phyloP scores from a whole-genome alignment of 2,797 vertebrate species.

The Epinephelus coioides region DNA sequence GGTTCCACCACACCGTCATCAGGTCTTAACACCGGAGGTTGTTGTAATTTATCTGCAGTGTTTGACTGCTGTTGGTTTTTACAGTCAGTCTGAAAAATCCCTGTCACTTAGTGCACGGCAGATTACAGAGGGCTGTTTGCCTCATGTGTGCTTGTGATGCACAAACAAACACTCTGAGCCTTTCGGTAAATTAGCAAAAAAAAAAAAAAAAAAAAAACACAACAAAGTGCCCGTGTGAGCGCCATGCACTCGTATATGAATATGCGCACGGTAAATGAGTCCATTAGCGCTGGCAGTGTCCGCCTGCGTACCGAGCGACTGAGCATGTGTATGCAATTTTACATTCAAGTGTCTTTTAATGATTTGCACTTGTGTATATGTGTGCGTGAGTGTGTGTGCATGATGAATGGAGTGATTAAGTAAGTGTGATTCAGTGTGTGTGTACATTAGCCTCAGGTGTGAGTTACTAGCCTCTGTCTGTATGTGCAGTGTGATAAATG shows the following conservation, averaged over 20 bases:
- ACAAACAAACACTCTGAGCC: constrained; percentile 79
- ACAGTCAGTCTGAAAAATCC: constrained; percentile 55
- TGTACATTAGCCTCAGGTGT: constrained; percentile 62
- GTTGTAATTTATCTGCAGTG: constrained; percentile 27
- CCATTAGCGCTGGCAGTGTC: constrained; percentile 67
- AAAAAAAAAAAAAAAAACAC: constrained; percentile 20
- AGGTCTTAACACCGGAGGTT: constrained; percentile 33
- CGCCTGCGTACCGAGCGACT: constrained; percentile 28
- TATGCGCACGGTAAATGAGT: constrained; percentile 70
- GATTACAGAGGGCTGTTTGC: constrained; percentile 71
- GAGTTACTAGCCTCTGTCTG: constrained; percentile 65
- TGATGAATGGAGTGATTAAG: constrained; percentile 54
- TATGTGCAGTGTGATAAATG: constrained; percentile 67
- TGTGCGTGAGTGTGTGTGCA: constrained; percentile 30
- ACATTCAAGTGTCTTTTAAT: constrained; percentile 70
- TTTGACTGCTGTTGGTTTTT: constrained; percentile 53
- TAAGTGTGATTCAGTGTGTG: constrained; percentile 52
- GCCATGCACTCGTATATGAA: constrained; percentile 66
- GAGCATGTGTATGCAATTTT: constrained; percentile 65
- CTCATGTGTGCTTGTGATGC: constrained; percentile 67
- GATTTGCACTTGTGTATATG: constrained; percentile 55
- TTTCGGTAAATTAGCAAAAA: constrained; percentile 69
- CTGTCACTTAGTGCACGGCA: constrained; percentile 71
- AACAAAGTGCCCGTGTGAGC: constrained; percentile 49
- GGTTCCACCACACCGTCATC: constrained; percentile 5